These are phyloP conservation scores for Colletes gigas DNA, from an alignment of 1,140 invertebrate species.

Conservation along the genomic window DNA sequence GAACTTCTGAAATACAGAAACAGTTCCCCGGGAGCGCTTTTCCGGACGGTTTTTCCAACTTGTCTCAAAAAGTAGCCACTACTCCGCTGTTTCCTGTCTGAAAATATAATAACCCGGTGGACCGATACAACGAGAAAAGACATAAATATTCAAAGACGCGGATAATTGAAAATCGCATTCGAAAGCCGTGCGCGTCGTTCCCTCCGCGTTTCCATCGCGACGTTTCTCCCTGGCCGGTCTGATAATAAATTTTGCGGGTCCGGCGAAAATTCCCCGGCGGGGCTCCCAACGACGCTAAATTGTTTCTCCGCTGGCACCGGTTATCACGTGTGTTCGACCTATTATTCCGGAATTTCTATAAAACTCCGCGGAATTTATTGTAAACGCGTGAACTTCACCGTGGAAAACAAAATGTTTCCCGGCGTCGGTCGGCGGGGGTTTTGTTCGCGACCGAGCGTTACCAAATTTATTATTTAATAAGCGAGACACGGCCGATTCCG, in stretches of 20 bases:
- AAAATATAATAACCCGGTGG: slow-evolving; percentile 9
- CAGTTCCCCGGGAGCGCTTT: background rate
- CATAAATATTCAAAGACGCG: slow-evolving; percentile 36
- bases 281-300: background rate
- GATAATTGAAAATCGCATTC: slow-evolving; percentile 43
- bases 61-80: background rate
- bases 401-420: background rate
- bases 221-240: background rate
- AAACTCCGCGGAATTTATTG: slow-evolving; percentile 17
- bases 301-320: slow-evolving; percentile 6
- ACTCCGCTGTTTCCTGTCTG: background rate
- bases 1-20: background rate
- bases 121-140: background rate
- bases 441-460: background rate
- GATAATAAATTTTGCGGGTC: slow-evolving; percentile 39
- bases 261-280: slow-evolving; percentile 2
- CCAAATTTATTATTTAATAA: slow-evolving; percentile 38
- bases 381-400: background rate
- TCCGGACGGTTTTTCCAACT: background rate
- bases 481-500: background rate
- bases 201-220: background rate
- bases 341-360: slow-evolving; percentile 21
- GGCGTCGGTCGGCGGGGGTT: background rate
- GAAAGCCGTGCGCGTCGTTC: slow-evolving; percentile 23
- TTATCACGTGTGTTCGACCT: background rate